Base-by-base conservation (phyloP, 2,888 invertebrate genomes). In the Pardosa pseudoannulata region DNA sequence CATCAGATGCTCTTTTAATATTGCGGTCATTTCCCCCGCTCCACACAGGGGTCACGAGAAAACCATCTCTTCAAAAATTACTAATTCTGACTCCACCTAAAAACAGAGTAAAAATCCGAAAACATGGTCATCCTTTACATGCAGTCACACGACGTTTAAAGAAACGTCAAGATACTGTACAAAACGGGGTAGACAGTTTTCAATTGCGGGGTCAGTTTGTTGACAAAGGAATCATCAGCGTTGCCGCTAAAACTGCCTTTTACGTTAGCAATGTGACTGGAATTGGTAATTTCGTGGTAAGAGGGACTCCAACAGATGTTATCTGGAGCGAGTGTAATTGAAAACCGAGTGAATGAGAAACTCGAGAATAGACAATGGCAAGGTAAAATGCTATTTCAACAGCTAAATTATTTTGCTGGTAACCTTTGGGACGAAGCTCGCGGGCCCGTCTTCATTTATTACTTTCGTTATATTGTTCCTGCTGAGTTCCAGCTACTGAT, bases 251-350 rank as follows among this genome's bases (percentile, higher is more conserved):
- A 23, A 56, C 23, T 56, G 56, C 56, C 23, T 56, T 56, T 56
- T 11, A 11, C 16, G 9, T 46, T 13, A 16, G 16, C 13, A 1
- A 46, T 46, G 56, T 56, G 56, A 56, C 23, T 56, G 32, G 81
- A 81, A 81, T 81, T 31, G 68, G 19, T 74, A 81, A 81, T 81
- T 67, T 39, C 32, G 31, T 29, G 11, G 27, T 31, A n/a, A 36
- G 56, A 36, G 56, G 27, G 32, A 23, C 27, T 28, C 19, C 74
- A 29, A 46, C 56, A 68, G 62, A 74, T 62, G 67, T 62, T 68
- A 81, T 81, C 74, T 67, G 74, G 68, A 81, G 67, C 74, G 74
- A 65, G 74, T 81, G 81, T 81, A 81, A 81, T 81, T 81, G 74
- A 74, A 74, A 81, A 80, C 65, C 65, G 41, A 39, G n/a, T 65